These are phyloP conservation scores for Eubasilissa regina DNA, from an alignment of 1,140 invertebrate species.

Conservation along the genomic window DNA sequence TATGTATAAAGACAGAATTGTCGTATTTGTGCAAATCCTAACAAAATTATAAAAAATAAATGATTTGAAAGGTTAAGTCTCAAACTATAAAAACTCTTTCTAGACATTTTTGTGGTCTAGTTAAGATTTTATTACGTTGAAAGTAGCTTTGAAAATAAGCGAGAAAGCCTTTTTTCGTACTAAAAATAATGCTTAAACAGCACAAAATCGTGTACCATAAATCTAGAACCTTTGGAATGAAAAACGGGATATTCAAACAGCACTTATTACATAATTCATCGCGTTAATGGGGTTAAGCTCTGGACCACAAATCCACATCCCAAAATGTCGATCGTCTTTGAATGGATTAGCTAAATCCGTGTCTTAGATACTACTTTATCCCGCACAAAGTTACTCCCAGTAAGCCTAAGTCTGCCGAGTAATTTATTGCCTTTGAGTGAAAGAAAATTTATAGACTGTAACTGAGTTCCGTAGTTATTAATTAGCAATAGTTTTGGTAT, in stretches of 20 bases:
- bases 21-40: no score
- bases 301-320: constrained; percentile 22
- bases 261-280: constrained; percentile 38
- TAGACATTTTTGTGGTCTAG: no score
- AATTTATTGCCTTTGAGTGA: constrained; percentile 37
- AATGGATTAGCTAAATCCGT: constrained; percentile 20
- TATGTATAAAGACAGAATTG: no score
- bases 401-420: not conserved
- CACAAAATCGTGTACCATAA: not conserved
- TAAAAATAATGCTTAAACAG: not conserved
- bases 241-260: constrained; percentile 32
- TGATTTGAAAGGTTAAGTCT: no score
- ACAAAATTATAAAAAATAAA: no score
- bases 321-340: constrained; percentile 33
- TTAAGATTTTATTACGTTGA: not conserved
- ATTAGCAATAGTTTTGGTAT: not conserved
- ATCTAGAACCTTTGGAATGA: constrained; percentile 19
- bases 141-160: not conserved
- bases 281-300: constrained; percentile 21
- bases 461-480: not conserved
- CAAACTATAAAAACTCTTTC: no score
- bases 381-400: constrained; percentile 8
- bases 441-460: constrained; percentile 40
- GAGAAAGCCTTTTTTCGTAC: not conserved
- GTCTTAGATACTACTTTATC: constrained; percentile 10